Conservation (phyloP, 2,113 vertebrate genomes). For the Electrona antarctica region DNA sequence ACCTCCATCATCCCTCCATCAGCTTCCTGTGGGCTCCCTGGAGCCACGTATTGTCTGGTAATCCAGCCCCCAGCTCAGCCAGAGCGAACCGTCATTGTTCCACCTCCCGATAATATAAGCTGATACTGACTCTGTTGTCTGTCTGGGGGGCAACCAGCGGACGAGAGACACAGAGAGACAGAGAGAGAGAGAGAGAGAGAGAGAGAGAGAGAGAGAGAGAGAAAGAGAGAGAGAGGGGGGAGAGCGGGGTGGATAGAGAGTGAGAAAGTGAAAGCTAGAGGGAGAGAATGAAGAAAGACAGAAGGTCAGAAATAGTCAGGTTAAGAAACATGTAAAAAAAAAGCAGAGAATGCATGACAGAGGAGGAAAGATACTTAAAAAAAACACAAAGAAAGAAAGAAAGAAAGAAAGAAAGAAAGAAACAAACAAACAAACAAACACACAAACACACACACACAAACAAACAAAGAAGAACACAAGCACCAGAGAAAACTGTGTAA, state of each 20-base stretch:
- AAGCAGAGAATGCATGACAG: too few species aligned
- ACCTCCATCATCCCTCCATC: slow-evolving; percentile 72
- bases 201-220: too few species aligned
- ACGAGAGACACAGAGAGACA: background rate
- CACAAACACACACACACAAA: background rate
- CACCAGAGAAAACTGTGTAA: too few species aligned
- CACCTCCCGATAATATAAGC: slow-evolving; percentile 75
- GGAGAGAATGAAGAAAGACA: too few species aligned
- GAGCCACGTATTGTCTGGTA: slow-evolving; percentile 63
- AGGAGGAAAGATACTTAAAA: too few species aligned
- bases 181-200: background rate
- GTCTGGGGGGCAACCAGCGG: slow-evolving; percentile 50
- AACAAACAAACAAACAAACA: background rate
- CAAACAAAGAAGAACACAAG: background rate
- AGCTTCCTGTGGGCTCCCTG: slow-evolving; percentile 83
- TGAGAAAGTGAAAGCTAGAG: too few species aligned
- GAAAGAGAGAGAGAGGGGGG: background rate
- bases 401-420: background rate
- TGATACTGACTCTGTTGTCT: slow-evolving; percentile 75
- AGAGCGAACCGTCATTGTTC: slow-evolving; percentile 73
- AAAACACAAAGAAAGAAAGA: background rate
- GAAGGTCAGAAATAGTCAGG: too few species aligned
- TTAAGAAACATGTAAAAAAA: too few species aligned
- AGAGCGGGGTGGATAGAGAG: too few species aligned
- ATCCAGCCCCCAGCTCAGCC: slow-evolving; percentile 80